Base-by-base conservation (phyloP, 2,797 vertebrate genomes). In the Sebastes variabilis region DNA sequence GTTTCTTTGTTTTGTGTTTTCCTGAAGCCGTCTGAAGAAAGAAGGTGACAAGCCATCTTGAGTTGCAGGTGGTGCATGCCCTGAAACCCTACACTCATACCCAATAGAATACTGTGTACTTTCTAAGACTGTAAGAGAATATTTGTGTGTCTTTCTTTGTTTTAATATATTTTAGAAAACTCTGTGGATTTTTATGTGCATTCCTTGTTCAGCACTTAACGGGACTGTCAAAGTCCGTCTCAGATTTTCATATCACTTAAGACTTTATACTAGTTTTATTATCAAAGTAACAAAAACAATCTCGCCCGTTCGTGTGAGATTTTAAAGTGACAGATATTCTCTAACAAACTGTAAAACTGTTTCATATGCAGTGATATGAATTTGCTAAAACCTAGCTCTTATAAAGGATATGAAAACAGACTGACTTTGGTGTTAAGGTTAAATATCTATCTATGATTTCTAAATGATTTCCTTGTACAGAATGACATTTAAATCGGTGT, bases 41-140 rank as follows among this genome's bases (percentile, higher is more conserved):
- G 99, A 99, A 97, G 97, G 98, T 88, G 99, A 99, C 97, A 99
- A 99, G 96, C 98, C 97, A 94, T 97, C 99, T 93, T 99, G 91
- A 96, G 86, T 89, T 75, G 22, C 90, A 94, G 92, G 93, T 93
- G 96, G 95, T 91, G 94, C 94, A 96, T 96, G 93, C 94, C 80
- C 93, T 92, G 90, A 84, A 86, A 89, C 78, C 84, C 79, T 66
- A 84, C 78, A 83, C 71, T 84, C 79, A 95, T 93, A 89, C 93
- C 94, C 92, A 93, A 87, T 95, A 92, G 93, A 91, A 87, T 87
- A 96, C 96, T 97, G 94, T 96, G 94, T 96, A 96, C 93, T 94
- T 95, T 66, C 95, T 72, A 72, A 92, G 73, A 90, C 83, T 88
- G 73, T 91, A 91, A 91, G 78, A 92, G 85, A 89, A 86, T 90